Percentiles rank a stretch among this genome's conserved stretches.
Evolutionary conservation across 1,140 invertebrate genomes (phyloP).

Genomic region (Drosophila athabasca): DNA sequence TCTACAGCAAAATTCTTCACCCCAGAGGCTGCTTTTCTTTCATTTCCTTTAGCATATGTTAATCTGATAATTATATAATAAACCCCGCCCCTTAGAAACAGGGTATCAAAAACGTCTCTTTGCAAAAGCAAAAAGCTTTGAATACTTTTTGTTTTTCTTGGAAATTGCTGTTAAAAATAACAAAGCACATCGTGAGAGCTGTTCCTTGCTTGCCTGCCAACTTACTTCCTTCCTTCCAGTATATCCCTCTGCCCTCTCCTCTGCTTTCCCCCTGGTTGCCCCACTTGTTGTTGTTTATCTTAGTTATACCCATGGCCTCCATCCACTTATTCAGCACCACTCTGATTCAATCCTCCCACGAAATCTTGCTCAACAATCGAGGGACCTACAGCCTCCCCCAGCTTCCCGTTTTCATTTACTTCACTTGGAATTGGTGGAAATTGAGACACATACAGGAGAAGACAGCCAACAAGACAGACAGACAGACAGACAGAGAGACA

Average conservation of each 20-base stretch:
- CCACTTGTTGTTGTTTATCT: conserved; percentile 53
- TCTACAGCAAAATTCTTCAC: too few relatives aligned
- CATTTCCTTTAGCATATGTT: too few relatives aligned
- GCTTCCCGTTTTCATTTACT: conserved; percentile 19
- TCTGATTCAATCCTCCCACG: too few relatives aligned
- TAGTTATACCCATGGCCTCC: conserved; percentile 51
- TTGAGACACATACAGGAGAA: conserved; percentile 54
- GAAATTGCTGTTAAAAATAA: conserved; percentile 80
- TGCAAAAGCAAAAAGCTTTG: neutral
- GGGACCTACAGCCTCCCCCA: neutral
- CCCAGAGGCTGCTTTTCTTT: too few relatives aligned
- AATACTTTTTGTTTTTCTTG: conserved; percentile 71
- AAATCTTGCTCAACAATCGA: neutral
- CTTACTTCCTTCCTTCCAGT: conserved; percentile 68
- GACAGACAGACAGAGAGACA: too few relatives aligned
- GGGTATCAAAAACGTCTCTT: too few relatives aligned
- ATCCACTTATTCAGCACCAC: neutral
- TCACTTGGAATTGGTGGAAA: conserved; percentile 47
- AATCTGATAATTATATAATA: too few relatives aligned
- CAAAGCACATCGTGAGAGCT: conserved; percentile 71
- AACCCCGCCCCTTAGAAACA: too few relatives aligned
- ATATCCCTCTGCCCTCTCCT: neutral
- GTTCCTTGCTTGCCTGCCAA: conserved; percentile 54
- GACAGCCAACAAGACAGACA: neutral
- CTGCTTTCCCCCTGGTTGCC: too few relatives aligned